Percentiles rank a stretch among this genome's conserved stretches.
These are phyloP conservation scores for Glaucidium brasilianum DNA, from an alignment of 2,113 vertebrate genomes.

Conservation along the genomic window DNA sequence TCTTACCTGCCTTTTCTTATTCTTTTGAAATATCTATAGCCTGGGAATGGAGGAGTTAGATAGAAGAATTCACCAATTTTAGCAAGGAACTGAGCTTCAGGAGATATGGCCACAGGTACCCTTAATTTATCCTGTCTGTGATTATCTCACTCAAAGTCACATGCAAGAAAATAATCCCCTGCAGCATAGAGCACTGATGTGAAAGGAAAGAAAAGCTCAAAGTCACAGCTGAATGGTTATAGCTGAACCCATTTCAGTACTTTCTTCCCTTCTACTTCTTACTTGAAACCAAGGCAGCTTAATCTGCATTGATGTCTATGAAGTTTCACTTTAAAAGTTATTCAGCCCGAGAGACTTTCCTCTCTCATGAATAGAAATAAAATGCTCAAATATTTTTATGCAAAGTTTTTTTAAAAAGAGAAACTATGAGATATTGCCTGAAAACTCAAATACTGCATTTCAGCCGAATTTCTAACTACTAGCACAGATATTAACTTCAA, in stretches of 20 bases:
- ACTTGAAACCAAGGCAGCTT: constrained; percentile 20
- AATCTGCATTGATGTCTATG: constrained; percentile 28
- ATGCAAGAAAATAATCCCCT: constrained; percentile 54
- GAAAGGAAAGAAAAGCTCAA: constrained; percentile 35
- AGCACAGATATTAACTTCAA: constrained; percentile 15
- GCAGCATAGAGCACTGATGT: constrained; percentile 13
- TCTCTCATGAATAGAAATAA: background rate
- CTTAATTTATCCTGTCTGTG: constrained; percentile 38
- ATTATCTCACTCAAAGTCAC: constrained; percentile 40
- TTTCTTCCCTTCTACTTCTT: background rate
- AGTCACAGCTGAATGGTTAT: constrained; percentile 15
- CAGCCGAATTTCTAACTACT: background rate
- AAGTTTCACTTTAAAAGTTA: constrained; percentile 44
- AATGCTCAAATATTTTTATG: background rate
- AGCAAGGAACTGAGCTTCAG: background rate
- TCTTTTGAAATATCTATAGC: background rate
- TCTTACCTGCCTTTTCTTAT: background rate
- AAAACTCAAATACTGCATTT: background rate
- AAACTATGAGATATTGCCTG: background rate
- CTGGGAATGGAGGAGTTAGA: background rate
- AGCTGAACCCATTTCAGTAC: constrained; percentile 5
- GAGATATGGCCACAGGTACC: constrained; percentile 30
- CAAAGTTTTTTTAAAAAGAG: background rate
- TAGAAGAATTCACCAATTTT: background rate
- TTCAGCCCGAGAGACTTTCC: background rate